Evolutionary conservation across 2,797 vertebrate genomes (phyloP), one percentile per base, ranked within the genome.

Genomic region (Anguilla marmorata): DNA sequence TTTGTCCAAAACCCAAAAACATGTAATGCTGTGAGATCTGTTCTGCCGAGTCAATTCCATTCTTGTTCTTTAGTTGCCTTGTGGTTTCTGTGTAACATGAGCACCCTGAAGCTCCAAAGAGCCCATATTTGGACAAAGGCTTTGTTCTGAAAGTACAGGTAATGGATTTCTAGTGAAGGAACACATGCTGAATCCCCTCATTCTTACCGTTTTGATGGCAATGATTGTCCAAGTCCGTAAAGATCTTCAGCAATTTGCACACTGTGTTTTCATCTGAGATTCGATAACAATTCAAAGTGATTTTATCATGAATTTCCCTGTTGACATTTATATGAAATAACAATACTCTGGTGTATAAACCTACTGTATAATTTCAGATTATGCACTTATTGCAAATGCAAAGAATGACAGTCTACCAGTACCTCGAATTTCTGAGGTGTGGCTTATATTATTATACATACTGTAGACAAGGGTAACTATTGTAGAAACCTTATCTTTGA

Each of bases 341-440:
- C 30, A 76, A 41, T 72, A 72, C 69, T 72, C 2, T 30, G 8
- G 2, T 66, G 1, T 58, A 58, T 58, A 58, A 58, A 14, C 56
- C 56, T 58, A 58, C 41, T 11, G 7, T 21, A 82, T 82, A 19
- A 27, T n/a, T 50, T n/a, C 19, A 50, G 14, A n/a, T 14, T 14
- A 41, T 50, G 79, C 11, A 82, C 8, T 82, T 48, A 9, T 24
- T n/a, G 19, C 21, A 82, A 79, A 86, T 74, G 90, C 74, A 87
- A 63, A 90, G 79, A 85, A 88, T 91, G 89, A 72, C 50, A 52
- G 1, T 60, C 85, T 90, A 88, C 87, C 86, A 85, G 87, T 52
- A 69, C 88, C 52, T 83, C 90, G 89, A 11, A 84, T 89, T 90
- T 87, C 45, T 63, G 87, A 37, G 76, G 41, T 83, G 87, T 89